Evolutionary conservation across 1,140 invertebrate genomes (phyloP), one percentile per base, ranked within the genome.

Genomic region (Ladona fulva): DNA sequence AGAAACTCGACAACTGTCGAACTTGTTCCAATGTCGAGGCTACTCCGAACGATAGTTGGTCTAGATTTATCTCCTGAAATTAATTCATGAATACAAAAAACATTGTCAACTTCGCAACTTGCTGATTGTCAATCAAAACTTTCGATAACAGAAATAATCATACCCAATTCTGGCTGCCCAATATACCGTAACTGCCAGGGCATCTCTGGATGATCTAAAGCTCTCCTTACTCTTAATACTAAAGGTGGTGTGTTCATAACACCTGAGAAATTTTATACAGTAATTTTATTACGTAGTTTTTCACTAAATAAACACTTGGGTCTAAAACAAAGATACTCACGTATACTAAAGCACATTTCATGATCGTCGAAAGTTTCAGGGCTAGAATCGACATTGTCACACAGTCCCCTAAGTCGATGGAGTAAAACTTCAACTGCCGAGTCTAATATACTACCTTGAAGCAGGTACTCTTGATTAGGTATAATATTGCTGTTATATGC

Each of bases 331-430:
- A 78, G n/a, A 74, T 42, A 80, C 80, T 81, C 81, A 85, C 93
- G 86, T 59, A 95, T 89, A 78, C 90, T 93, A 81, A 94, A 94
- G 83, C 92, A 94, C 81, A 94, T 91, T 87, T 95, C 94, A 81
- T 96, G 93, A 86, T 98, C 96, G 83, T 95, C 90, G 84, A 98
- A 99, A 0, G 91, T 91, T 86, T 98, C 96, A 11, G 94, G 92
- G 8, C 92, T 93, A 78, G 91, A 90, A 83, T 98, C 96, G 8
- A 95, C 93, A 88, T 97, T 97, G 81, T 98, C 97, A 85, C 96
- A 98, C 0, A 98, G 87, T 1, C 97, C 96, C 81, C 95, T 88
- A 16, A 99, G 87, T 81, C 96, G 87, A 83, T 98, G 95, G 19
- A 98, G 86, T 24, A 99, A 87, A n/a, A 96, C 93, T 85, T 97